Base-by-base conservation (phyloP, 2,888 invertebrate species). In the Melinopterus prodromus region DNA sequence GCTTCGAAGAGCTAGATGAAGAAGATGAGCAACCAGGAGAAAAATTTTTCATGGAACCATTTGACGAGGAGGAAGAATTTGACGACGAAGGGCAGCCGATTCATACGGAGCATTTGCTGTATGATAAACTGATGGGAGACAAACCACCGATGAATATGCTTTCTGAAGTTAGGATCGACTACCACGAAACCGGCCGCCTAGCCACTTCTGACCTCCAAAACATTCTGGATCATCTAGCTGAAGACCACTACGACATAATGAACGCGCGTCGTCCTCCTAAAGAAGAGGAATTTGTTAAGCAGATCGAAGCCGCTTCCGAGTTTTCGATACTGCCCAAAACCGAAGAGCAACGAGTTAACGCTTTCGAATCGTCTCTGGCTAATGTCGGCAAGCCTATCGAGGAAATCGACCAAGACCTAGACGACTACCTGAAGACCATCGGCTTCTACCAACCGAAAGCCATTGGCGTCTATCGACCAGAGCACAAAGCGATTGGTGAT, bases 381-480 rank as follows among this genome's bases (percentile, higher is more conserved):
- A 37, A 37, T n/a, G 74, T 74, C 37, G 74, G 74, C n/a, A 74
- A 74, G 37, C 74, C 74, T 9, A 35, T 35, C 9, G 35, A 36
- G 12, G 26, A 35, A 6, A 74, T 74, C n/a, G n/a, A n/a, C 3
- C 26, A 74, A 26, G 74, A 74, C n/a, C 37, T 74, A n/a, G n/a
- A 37, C 16, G 74, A 6, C 15, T 74, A 36, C 37, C n/a, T 74
- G 36, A 74, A 74, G 7, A 12, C 26, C n/a, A 35, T 74, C 6
- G 36, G 74, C 16, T 16, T 74, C 5, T 74, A 36, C 35, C 36
- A 74, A n/a, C 74, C 74, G 4, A 12, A 53, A 12, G 53, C 53
- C 26, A 26, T 26, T 26, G 26, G 26, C 26, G 26, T 26, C 3
- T 26, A 26, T 26, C 26, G 3, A 26, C 26, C 26, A 26, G 26